phyloP scores from a whole-genome alignment of 2,113 vertebrate species.

The Procavia capensis region DNA sequence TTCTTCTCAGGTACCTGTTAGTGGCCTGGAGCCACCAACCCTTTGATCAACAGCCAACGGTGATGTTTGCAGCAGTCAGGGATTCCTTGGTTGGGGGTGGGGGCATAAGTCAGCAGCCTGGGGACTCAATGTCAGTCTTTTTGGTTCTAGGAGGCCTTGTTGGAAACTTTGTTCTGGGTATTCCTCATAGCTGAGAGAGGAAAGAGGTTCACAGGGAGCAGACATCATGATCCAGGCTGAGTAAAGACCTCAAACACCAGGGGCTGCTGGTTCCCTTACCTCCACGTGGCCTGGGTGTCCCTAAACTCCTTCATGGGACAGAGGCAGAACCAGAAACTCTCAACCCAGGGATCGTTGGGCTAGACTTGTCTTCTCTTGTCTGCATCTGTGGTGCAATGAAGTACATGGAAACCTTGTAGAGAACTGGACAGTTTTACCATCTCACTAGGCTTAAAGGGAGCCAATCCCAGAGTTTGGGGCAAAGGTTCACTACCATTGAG shows the following conservation, averaged over 20 bases:
- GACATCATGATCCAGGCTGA: neutral
- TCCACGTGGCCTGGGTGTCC: neutral
- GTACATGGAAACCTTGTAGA: neutral
- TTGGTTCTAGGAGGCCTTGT: neutral
- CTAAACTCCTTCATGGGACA: neutral
- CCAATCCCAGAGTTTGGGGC: neutral
- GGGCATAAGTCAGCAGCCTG: neutral
- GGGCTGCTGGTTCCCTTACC: rapidly evolving
- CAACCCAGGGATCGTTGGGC: rapidly evolving
- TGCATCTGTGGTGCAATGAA: neutral
- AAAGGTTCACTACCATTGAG: neutral
- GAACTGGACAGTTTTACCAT: neutral
- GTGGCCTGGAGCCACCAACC: neutral
- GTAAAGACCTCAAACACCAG: rapidly evolving
- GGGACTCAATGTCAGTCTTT: too few relatives aligned
- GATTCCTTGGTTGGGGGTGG: neutral
- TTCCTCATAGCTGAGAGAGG: neutral
- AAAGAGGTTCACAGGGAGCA: neutral
- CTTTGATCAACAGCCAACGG: neutral
- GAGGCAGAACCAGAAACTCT: neutral
- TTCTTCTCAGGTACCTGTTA: neutral
- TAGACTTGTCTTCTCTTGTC: neutral
- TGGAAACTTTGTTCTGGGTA: neutral
- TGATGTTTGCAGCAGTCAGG: neutral
- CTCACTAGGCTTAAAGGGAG: neutral